phyloP scores from a whole-genome alignment of 2,888 invertebrate species.

The Drosophila kuntzei region DNA sequence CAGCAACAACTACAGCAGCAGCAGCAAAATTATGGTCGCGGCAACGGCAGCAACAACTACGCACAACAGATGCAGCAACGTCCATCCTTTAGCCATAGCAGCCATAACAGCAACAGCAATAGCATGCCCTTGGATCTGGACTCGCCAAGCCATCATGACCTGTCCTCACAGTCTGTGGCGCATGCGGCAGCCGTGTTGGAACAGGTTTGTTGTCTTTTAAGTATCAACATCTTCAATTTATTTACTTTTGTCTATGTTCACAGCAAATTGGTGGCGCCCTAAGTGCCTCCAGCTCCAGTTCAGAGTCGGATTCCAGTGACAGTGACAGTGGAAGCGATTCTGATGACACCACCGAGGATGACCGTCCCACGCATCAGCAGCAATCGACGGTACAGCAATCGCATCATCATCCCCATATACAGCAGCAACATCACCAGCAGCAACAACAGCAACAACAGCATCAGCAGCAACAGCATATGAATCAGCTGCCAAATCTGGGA shows the following conservation, averaged over 20 bases:
- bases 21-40: constrained; percentile 57
- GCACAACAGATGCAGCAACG: constrained; percentile 72
- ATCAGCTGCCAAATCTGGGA: constrained; percentile 80
- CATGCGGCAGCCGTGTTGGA: constrained; percentile 83
- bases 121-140: constrained; percentile 66
- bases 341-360: constrained; percentile 84
- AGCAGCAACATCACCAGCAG: constrained; percentile 55
- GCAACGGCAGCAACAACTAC: constrained; percentile 60
- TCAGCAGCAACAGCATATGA: constrained; percentile 65
- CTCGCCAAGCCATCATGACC: constrained; percentile 69
- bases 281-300: constrained; percentile 84
- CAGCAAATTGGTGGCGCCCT: constrained; percentile 84
- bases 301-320: constrained; percentile 84
- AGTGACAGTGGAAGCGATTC: constrained; percentile 85
- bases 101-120: constrained; percentile 64
- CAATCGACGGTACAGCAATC: constrained; percentile 57
- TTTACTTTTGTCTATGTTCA: not conserved
- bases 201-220: constrained; percentile 66
- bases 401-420: constrained; percentile 40
- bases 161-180: constrained; percentile 78
- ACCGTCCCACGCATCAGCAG: constrained; percentile 61
- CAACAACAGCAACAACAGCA: constrained; percentile 54
- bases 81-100: constrained; percentile 62
- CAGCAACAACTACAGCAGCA: constrained; percentile 67
- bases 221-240: not conserved